phyloP scores from a whole-genome alignment of 2,113 vertebrate genomes.

The Tyto alba region DNA sequence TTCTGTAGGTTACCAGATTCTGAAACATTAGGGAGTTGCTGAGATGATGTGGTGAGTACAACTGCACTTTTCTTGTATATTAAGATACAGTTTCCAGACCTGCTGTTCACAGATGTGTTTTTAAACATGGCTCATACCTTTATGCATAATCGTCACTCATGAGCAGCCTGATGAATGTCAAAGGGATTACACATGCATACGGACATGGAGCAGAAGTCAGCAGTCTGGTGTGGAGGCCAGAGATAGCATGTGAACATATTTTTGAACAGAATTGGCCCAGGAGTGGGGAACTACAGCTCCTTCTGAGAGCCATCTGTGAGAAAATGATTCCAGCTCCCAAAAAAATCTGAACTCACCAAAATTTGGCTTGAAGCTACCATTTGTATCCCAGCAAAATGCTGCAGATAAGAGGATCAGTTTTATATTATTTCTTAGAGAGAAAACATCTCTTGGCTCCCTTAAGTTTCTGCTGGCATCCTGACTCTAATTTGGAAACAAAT shows the following conservation, averaged over 20 bases:
- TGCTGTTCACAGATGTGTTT: neutral
- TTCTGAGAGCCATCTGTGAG: slow-evolving; percentile 16
- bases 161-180: neutral
- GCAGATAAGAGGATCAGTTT: neutral
- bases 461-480: neutral
- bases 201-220: neutral
- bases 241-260: neutral
- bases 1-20: neutral
- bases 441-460: neutral
- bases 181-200: neutral
- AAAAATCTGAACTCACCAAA: neutral
- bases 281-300: neutral
- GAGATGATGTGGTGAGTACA: neutral
- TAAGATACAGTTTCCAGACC: neutral
- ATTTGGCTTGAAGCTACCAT: neutral
- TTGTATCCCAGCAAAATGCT: neutral
- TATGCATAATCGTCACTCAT: neutral
- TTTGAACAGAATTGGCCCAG: neutral
- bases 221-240: neutral
- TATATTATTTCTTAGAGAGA: neutral
- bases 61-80: neutral
- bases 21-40: neutral
- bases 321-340: neutral
- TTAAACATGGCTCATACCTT: neutral
- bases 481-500: neutral